Percentiles rank a stretch among this genome's conserved stretches.
Conservation (phyloP, 2,797 vertebrate species). For the Leuciscus waleckii region DNA sequence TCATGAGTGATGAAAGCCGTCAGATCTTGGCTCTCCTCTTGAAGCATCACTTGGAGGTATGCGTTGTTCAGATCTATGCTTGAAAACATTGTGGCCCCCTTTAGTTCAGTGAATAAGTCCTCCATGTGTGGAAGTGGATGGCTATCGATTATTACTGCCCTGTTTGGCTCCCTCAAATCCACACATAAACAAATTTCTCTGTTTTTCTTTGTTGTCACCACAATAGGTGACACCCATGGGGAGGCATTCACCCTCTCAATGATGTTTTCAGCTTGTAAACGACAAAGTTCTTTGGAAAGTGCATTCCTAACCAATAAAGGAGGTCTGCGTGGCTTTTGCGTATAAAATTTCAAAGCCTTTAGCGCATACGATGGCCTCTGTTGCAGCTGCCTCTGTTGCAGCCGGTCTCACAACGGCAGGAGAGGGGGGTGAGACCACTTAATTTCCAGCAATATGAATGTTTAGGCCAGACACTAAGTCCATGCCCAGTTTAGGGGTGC, state of each 20-base stretch:
- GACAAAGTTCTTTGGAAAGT: background rate
- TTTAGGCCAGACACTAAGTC: too few relatives aligned
- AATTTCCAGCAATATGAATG: too few relatives aligned
- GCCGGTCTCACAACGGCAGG: background rate
- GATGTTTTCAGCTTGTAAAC: background rate
- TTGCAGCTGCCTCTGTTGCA: background rate
- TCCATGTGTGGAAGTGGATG: slow-evolving; percentile 25
- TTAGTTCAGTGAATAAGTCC: background rate
- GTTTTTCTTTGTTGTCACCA: slow-evolving; percentile 22
- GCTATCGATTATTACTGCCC: background rate
- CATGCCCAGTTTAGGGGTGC: too few relatives aligned
- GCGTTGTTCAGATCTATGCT: slow-evolving; percentile 24
- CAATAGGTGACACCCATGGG: background rate
- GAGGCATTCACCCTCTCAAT: background rate
- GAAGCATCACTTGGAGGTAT: slow-evolving; percentile 34
- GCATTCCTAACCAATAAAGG: background rate
- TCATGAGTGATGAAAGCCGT: slow-evolving; percentile 14
- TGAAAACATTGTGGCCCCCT: background rate
- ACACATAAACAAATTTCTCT: background rate
- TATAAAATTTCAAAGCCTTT: background rate
- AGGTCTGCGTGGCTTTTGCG: background rate
- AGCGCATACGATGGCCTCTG: background rate
- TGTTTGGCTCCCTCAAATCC: slow-evolving; percentile 30
- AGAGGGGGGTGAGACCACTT: background rate
- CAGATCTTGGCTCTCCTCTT: background rate